Evolutionary conservation across 2,797 vertebrate genomes (phyloP), one percentile per base, ranked within the genome.

Genomic region (Distichodus sexfasciatus): DNA sequence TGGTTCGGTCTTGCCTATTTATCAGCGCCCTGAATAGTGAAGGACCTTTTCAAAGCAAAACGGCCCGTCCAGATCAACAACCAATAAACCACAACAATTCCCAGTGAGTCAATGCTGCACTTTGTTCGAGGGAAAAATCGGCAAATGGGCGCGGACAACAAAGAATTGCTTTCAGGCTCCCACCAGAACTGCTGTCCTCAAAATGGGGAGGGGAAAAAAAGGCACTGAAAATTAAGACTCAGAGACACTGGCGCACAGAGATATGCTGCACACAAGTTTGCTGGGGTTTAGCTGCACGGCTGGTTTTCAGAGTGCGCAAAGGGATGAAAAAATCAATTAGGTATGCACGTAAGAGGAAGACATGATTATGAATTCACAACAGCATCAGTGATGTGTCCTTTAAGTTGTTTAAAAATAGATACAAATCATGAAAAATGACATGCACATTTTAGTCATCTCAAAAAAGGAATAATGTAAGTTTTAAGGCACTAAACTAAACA

Each of bases 51-150:
- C 33, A 66, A 70, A 38, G 31, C 58, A 66, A 69, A 48, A 19
- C 11, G 73, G 67, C 73, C 65, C 79, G 35, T 86, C 77, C 79
- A 79, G 59, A 74, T 72, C 71, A 69, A 66, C 80, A 71, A 79
- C 74, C 72, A 77, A 76, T 79, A 82, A 82, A 82, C 69, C 66
- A 63, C 79, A 79, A 80, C 64, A 65, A 75, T 40, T 71, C 73
- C 64, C 75, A 78, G 79, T 72, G 63, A 31, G 65, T 81, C 80
- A 82, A 81, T 80, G 67, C 76, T 66, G 77, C 63, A 63, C 72
- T 82, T 83, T 84, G 82, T 84, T 67, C 76, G 29, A 71, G 40
- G 69, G 69, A n/a, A 82, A 79, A 86, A 87, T 78, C 75, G 66
- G 66, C 68, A 57, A 73, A 81, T 78, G 77, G 59, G 67, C 67